phyloP scores from a whole-genome alignment of 2,888 invertebrate genomes.

The Dione vanillae region DNA sequence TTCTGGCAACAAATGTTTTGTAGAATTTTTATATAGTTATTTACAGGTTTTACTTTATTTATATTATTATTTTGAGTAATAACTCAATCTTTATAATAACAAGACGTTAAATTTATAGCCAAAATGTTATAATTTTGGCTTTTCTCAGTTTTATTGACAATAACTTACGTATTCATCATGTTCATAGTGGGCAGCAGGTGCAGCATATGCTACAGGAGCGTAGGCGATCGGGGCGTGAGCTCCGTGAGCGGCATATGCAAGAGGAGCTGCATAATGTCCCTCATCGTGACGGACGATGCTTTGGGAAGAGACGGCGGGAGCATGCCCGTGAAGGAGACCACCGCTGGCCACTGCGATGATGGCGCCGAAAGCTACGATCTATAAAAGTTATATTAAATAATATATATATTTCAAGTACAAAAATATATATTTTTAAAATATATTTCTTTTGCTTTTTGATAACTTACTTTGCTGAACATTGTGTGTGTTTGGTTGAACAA shows the following conservation, averaged over 20 bases:
- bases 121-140: neutral
- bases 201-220: conserved; percentile 46
- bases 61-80: too few relatives aligned
- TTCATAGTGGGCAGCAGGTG: conserved; percentile 55
- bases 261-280: conserved; percentile 53
- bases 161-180: conserved; percentile 55
- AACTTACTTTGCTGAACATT: conserved; percentile 74
- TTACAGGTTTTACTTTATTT: too few relatives aligned
- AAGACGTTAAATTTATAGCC: neutral
- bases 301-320: conserved; percentile 61
- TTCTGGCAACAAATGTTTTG: neutral
- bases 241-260: conserved; percentile 50
- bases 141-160: neutral
- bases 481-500: conserved; percentile 63
- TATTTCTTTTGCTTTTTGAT: neutral
- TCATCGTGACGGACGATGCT: conserved; percentile 61
- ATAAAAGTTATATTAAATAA: conserved; percentile 29
- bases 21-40: too few relatives aligned
- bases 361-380: conserved; percentile 57
- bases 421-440: neutral
- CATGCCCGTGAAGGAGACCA: conserved; percentile 60
- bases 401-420: neutral
- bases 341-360: conserved; percentile 65
- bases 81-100: neutral
- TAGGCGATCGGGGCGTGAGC: conserved; percentile 51